Evolutionary conservation across 1,140 invertebrate genomes (phyloP), one percentile per base, ranked within the genome.

Genomic region (Cardiocondyla obscurior): DNA sequence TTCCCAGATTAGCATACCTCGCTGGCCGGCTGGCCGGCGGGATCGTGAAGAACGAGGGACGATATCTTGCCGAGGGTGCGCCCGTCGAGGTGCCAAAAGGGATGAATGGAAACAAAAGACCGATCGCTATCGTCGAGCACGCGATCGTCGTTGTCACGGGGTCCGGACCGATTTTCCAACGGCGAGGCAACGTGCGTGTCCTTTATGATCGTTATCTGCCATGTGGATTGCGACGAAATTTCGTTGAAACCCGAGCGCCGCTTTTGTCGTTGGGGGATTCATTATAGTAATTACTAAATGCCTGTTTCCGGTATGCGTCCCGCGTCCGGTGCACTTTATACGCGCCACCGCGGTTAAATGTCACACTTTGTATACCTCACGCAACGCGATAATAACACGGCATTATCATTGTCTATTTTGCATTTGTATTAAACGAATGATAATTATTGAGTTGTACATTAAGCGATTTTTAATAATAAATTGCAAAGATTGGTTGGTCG

Each of bases 51-150:
- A 81, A 85, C 62, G 74, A 83, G 76, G 25, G 57, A 65, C 86
- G 76, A 69, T 81, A 64, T n/a, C 42, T 83, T 76, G 73, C 65
- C 62, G 77, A 74, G 86, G 86, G 84, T 85, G 84, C 55, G 83
- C n/a, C 46, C 60, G 81, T 57, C 22, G 82, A 92, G 89, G 90
- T 91, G 91, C 85, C 85, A 92, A 88, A 86, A 88, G 90, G 91
- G 91, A 92, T 92, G 89, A 92, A 92, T 89, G 91, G 89, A 92
- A 92, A 92, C 91, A 92, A 92, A 92, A 92, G 91, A 91, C 84
- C 85, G 91, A 92, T 92, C 83, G 67, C 85, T 92, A 92, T 92
- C 89, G 82, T 51, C 82, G 86, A 64, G 76, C 88, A 79, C 90
- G 85, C 87, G 83, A 76, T 84, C 77, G 33, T 36, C 46, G 85